Evolutionary conservation across 2,113 vertebrate genomes (phyloP).

Genomic region (Microcebus jonahi): DNA sequence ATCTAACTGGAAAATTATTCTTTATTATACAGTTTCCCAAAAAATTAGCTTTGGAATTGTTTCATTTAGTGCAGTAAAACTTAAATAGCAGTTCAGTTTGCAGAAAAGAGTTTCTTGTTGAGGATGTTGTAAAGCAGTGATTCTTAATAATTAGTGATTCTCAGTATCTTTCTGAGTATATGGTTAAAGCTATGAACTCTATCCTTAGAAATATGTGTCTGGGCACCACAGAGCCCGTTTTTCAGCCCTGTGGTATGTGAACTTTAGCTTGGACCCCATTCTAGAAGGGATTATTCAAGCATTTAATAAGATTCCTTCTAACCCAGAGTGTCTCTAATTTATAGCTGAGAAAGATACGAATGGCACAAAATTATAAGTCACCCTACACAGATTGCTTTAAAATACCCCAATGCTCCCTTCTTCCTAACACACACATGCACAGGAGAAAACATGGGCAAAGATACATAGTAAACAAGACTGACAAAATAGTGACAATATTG

Average conservation of each 20-base stretch:
- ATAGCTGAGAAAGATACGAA: not conserved
- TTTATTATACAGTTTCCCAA: not conserved
- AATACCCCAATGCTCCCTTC: not conserved
- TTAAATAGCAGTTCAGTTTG: not conserved
- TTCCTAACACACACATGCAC: not conserved
- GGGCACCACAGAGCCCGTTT: not conserved
- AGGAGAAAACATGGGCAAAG: not conserved
- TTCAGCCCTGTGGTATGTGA: not conserved
- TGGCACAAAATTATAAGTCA: not conserved
- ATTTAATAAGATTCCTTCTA: not conserved
- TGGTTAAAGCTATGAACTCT: not conserved
- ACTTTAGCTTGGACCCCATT: not conserved
- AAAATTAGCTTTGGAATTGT: not conserved
- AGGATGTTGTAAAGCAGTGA: not conserved
- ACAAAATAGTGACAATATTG: not conserved
- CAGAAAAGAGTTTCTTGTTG: not conserved
- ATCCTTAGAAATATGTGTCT: not conserved
- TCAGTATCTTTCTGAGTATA: not conserved
- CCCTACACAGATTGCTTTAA: not conserved
- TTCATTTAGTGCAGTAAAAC: not conserved
- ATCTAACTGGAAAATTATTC: not conserved
- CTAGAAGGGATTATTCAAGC: not conserved
- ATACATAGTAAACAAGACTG: not conserved
- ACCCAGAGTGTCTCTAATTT: not conserved
- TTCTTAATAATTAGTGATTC: not conserved